Conservation (phyloP, 1,140 invertebrate genomes). For the Agraylea sexmaculata region DNA sequence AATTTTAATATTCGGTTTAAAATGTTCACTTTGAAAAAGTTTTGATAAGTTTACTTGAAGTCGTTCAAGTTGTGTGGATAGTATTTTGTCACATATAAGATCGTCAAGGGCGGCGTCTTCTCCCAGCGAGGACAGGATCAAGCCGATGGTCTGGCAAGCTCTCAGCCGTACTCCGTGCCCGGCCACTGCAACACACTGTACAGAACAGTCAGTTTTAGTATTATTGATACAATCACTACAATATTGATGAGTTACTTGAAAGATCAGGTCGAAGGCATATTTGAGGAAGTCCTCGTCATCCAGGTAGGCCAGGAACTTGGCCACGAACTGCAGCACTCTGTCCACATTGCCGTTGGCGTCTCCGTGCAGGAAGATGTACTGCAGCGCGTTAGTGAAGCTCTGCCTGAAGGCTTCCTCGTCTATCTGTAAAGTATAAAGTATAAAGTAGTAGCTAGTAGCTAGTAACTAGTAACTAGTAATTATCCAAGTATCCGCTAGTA, state of each 20-base stretch:
- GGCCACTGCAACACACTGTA: constrained; percentile 45
- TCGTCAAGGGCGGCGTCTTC: constrained; percentile 68
- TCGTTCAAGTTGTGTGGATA: constrained; percentile 54
- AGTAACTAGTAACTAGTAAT: not conserved
- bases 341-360: constrained; percentile 51
- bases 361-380: constrained; percentile 44
- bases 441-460: not conserved
- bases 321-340: constrained; percentile 50
- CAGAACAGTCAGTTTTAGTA: constrained; percentile 8
- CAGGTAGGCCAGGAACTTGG: constrained; percentile 48
- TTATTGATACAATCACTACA: constrained; percentile 26
- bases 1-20: not conserved
- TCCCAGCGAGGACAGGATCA: constrained; percentile 58
- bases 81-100: constrained; percentile 59
- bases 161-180: constrained; percentile 54
- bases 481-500: not conserved
- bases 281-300: constrained; percentile 39
- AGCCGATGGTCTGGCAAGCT: constrained; percentile 62
- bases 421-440: constrained; percentile 27
- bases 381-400: constrained; percentile 42
- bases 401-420: constrained; percentile 37
- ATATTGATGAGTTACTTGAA: constrained; percentile 35
- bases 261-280: constrained; percentile 42
- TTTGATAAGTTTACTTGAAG: constrained; percentile 32
- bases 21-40: not conserved